These are phyloP conservation scores for Paedocypris sp. DNA, from an alignment of 2,113 vertebrate species.

Conservation along the genomic window DNA sequence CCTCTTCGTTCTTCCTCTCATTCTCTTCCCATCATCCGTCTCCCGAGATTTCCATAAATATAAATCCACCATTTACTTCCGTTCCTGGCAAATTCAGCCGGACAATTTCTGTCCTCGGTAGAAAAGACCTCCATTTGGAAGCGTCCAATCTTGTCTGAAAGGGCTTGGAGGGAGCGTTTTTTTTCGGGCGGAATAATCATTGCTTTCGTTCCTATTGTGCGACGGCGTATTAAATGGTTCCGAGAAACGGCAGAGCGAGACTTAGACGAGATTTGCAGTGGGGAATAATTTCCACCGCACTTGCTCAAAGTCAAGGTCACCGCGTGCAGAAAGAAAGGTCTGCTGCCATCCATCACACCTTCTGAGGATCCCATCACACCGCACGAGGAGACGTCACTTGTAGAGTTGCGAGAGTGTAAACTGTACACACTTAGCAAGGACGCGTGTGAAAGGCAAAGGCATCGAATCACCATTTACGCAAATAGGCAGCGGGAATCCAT, in stretches of 20 bases:
- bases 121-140: conserved; percentile 32
- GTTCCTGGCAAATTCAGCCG: conserved; percentile 26
- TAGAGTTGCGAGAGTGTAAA: conserved; percentile 3
- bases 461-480: conserved; percentile 24
- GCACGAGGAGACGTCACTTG: conserved; percentile 17
- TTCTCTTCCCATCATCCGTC: conserved; percentile 14
- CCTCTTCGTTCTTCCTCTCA: background rate
- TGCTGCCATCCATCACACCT: conserved; percentile 14
- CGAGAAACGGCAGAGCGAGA: conserved; percentile 3
- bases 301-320: conserved; percentile 33
- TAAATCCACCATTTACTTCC: conserved; percentile 35
- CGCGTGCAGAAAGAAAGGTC: background rate
- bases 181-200: conserved; percentile 27
- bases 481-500: conserved; percentile 27
- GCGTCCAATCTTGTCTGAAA: conserved; percentile 25
- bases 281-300: conserved; percentile 35
- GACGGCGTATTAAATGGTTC: conserved; percentile 28
- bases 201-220: conserved; percentile 13
- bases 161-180: conserved; percentile 1
- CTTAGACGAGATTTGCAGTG: conserved; percentile 32
- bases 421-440: conserved; percentile 5
- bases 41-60: conserved; percentile 37
- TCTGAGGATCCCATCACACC: conserved; percentile 11
- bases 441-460: conserved; percentile 8
- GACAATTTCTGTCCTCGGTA: conserved; percentile 27